Conservation (phyloP, 2,888 invertebrate genomes). For the Penaeus monodon region DNA sequence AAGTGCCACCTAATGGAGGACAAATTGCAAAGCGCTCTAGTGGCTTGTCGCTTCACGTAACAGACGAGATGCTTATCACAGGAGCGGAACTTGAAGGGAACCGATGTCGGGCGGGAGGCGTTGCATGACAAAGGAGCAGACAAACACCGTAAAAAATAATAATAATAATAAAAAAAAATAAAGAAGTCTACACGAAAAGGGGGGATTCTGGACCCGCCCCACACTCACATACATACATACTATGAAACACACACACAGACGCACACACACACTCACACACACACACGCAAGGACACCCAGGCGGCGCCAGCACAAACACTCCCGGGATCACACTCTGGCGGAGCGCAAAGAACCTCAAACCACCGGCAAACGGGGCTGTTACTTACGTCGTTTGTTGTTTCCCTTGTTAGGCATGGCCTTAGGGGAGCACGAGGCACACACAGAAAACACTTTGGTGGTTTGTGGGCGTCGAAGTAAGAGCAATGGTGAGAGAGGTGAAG, state of each 20-base stretch:
- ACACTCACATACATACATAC: too few species aligned
- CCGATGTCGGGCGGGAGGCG: too few species aligned
- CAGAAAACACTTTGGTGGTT: constrained; percentile 56
- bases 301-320: background rate
- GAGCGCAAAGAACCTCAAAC: background rate
- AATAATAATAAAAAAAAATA: too few species aligned
- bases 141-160: too few species aligned
- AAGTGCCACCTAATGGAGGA: too few species aligned
- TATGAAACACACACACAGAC: background rate
- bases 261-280: constrained; percentile 7
- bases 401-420: constrained; percentile 57
- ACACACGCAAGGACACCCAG: background rate
- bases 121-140: too few species aligned
- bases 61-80: too few species aligned
- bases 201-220: too few species aligned
- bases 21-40: too few species aligned
- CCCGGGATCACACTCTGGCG: background rate
- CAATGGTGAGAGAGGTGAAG: constrained; percentile 6
- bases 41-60: too few species aligned
- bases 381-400: constrained; percentile 45
- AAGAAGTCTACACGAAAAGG: too few species aligned
- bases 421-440: constrained; percentile 55
- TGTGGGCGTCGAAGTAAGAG: constrained; percentile 4
- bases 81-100: too few species aligned
- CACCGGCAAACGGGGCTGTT: background rate